phyloP scores from a whole-genome alignment of 2,113 vertebrate genomes.

The Syngnathoides biaculeatus region DNA sequence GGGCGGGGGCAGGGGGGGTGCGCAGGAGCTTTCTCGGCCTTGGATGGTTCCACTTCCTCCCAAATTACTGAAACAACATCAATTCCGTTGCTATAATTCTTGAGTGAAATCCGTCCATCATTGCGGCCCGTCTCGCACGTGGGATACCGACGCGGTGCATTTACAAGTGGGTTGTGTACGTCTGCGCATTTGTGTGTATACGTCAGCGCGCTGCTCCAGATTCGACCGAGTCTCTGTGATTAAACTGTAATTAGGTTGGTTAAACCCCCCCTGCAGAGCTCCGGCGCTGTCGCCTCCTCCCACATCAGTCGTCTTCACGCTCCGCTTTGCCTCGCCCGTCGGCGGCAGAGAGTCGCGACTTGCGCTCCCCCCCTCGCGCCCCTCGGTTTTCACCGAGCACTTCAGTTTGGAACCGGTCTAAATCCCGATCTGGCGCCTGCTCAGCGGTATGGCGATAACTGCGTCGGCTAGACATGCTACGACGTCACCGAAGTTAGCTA shows the following conservation, averaged over 20 bases:
- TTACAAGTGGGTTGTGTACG: slow-evolving; percentile 16
- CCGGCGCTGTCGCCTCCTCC: slow-evolving; percentile 50
- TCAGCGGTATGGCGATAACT: not conserved
- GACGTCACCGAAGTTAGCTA: too few relatives aligned
- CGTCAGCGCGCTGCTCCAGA: slow-evolving; percentile 58
- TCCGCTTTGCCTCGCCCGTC: slow-evolving; percentile 26
- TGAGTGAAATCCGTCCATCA: slow-evolving; percentile 55
- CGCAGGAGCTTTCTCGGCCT: slow-evolving; percentile 48
- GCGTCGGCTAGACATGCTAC: too few relatives aligned
- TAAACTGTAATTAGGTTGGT: slow-evolving; percentile 76
- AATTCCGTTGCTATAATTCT: slow-evolving; percentile 21
- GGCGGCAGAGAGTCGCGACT: slow-evolving; percentile 26
- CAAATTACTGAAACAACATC: slow-evolving; percentile 58
- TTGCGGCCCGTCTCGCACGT: slow-evolving; percentile 50
- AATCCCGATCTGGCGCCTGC: not conserved
- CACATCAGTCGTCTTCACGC: slow-evolving; percentile 35
- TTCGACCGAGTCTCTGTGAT: slow-evolving; percentile 66
- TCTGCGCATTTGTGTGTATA: slow-evolving; percentile 22
- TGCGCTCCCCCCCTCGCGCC: slow-evolving; percentile 20
- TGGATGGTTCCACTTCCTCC: slow-evolving; percentile 41
- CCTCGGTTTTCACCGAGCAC: not conserved
- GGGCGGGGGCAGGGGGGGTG: slow-evolving; percentile 22
- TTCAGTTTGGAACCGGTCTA: not conserved
- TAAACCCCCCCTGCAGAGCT: slow-evolving; percentile 71
- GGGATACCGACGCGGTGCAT: slow-evolving; percentile 46